Conservation (phyloP, 2,888 invertebrate genomes). For the Xestia c-nigrum region DNA sequence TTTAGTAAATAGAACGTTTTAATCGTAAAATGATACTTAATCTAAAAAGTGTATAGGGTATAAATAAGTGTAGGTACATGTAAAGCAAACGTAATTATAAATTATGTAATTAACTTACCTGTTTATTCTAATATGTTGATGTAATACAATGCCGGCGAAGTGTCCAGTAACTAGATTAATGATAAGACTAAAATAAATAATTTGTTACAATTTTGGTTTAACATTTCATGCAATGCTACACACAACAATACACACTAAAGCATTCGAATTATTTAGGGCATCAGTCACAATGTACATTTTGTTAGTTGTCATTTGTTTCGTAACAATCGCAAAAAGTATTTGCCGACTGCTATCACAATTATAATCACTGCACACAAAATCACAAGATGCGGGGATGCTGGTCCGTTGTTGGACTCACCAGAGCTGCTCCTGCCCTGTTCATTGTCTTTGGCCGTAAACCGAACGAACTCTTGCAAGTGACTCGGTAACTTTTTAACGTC, state of each 20-base stretch:
- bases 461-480: conserved; percentile 95
- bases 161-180: conserved; percentile 54
- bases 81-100: conserved; percentile 52
- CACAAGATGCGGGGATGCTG: conserved; percentile 87
- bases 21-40: conserved; percentile 22
- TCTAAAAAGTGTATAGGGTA: conserved; percentile 34
- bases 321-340: conserved; percentile 82
- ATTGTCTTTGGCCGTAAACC: conserved; percentile 89
- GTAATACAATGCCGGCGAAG: conserved; percentile 41
- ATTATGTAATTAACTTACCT: conserved; percentile 71
- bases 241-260: conserved; percentile 69
- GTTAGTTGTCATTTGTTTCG: conserved; percentile 80
- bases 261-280: conserved; percentile 68
- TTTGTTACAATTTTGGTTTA: conserved; percentile 55
- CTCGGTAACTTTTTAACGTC: conserved; percentile 93
- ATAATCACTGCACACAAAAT: conserved; percentile 88
- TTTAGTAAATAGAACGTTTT: conserved; percentile 67
- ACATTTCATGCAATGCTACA: conserved; percentile 80
- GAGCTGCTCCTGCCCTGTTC: conserved; percentile 89
- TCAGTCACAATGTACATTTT: conserved; percentile 67
- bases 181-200: conserved; percentile 55
- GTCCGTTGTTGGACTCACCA: conserved; percentile 85
- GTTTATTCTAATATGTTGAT: conserved; percentile 49
- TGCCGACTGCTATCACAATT: conserved; percentile 85
- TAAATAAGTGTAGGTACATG: conserved; percentile 25